Conservation (phyloP, 2,113 vertebrate genomes). For the Cebus imitator region DNA sequence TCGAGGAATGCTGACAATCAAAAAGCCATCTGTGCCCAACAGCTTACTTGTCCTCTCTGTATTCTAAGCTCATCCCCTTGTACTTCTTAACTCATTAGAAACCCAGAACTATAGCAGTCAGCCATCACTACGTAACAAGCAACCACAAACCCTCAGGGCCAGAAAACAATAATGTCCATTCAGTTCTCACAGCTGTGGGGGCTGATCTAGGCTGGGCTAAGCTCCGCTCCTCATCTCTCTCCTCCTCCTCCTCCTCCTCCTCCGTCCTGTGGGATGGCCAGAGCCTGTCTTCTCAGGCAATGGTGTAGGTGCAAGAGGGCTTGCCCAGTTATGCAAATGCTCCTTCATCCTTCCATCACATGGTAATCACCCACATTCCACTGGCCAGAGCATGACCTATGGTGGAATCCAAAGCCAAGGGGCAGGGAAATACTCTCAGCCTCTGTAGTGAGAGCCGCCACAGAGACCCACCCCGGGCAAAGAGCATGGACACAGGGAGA, state of each 20-base stretch:
- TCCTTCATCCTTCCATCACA: background rate
- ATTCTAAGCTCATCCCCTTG: background rate
- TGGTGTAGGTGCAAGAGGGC: rapidly evolving
- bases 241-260: no score
- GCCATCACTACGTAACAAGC: background rate
- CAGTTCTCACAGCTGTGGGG: rapidly evolving
- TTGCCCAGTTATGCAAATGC: background rate
- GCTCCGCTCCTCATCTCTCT: background rate
- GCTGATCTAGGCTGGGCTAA: background rate
- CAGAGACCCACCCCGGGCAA: no score
- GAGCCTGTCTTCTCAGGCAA: background rate
- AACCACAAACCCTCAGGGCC: background rate
- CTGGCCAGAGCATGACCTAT: background rate
- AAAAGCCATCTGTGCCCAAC: background rate
- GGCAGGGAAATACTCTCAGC: rapidly evolving
- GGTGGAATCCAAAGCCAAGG: background rate
- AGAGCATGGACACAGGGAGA: background rate
- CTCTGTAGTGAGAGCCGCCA: background rate
- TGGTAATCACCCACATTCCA: background rate
- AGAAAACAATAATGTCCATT: background rate
- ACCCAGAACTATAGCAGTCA: background rate
- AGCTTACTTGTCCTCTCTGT: background rate
- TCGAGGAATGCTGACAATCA: background rate
- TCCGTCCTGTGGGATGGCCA: no score
- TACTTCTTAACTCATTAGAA: background rate